A percentile compares a stretch with the other conserved stretches of the same genome.
Conservation (phyloP, 2,113 vertebrate genomes). For the Furnarius figulus region DNA sequence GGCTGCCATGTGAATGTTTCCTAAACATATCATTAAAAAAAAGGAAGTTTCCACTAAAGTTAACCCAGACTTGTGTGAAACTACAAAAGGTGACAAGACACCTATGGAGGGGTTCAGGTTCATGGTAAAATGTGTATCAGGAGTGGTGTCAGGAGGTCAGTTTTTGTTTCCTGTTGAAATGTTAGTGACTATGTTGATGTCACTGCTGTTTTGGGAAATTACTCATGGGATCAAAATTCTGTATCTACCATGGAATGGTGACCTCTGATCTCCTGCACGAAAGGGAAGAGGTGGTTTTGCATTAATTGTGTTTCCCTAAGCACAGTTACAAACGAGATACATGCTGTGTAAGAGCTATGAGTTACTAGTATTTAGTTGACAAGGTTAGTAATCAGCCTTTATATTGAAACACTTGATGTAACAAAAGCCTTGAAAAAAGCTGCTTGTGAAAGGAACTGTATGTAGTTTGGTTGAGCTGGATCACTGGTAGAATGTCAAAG, state of each 20-base stretch:
- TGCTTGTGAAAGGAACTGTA: background rate
- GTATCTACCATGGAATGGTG: background rate
- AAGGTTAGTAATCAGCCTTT: background rate
- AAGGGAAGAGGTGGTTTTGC: background rate
- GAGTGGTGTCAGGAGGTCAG: conserved; percentile 21
- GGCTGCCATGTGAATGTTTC: background rate
- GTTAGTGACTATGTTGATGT: conserved; percentile 61
- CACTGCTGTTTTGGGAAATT: conserved; percentile 57
- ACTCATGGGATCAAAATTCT: conserved; percentile 55
- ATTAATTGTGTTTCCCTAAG: background rate
- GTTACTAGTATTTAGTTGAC: background rate
- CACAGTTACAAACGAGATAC: background rate
- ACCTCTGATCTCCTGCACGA: conserved; percentile 8
- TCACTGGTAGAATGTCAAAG: background rate
- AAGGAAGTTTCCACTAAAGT: background rate
- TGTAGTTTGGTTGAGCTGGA: background rate
- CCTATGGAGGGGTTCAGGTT: background rate
- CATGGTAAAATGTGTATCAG: background rate
- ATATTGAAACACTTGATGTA: background rate
- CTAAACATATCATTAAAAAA: background rate
- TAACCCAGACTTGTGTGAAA: background rate
- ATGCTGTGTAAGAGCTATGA: background rate
- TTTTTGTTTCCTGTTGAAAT: conserved; percentile 72
- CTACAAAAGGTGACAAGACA: background rate
- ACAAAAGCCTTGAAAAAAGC: background rate